phyloP scores from a whole-genome alignment of 2,113 vertebrate species.

The Chauna torquata region DNA sequence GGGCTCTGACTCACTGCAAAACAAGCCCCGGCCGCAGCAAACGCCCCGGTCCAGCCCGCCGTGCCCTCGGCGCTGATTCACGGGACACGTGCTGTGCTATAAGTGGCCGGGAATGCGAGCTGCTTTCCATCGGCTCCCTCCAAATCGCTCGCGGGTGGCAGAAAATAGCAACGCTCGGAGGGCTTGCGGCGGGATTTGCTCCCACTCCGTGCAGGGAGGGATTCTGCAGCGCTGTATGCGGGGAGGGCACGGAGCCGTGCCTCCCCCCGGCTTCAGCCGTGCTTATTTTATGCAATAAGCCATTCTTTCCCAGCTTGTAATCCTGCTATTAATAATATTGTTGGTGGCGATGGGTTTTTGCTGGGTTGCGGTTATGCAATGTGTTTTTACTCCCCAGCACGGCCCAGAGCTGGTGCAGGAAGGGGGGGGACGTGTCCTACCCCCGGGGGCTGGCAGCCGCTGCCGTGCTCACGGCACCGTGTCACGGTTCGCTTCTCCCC shows the following conservation, averaged over 20 bases:
- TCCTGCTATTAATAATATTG: not conserved
- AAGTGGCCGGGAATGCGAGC: not conserved
- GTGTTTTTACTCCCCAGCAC: not conserved
- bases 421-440: no score
- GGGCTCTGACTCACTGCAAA: not conserved
- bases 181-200: no score
- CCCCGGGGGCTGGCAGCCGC: no score
- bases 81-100: conserved; percentile 14
- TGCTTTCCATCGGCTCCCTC: not conserved
- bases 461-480: not conserved
- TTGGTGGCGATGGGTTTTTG: not conserved
- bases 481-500: not conserved
- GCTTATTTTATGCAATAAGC: not conserved
- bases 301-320: not conserved
- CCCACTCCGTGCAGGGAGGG: no score
- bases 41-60: not conserved
- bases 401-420: not conserved
- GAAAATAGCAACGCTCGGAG: not conserved
- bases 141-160: not conserved
- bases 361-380: not conserved
- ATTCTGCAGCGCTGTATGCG: no score
- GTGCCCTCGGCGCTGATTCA: not conserved
- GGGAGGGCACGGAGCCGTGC: no score
- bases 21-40: not conserved
- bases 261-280: not conserved